A percentile compares a stretch with the other conserved stretches of the same genome.
These are phyloP conservation scores for Pachycephala philippinensis DNA, from an alignment of 2,113 vertebrate species.

Conservation along the genomic window DNA sequence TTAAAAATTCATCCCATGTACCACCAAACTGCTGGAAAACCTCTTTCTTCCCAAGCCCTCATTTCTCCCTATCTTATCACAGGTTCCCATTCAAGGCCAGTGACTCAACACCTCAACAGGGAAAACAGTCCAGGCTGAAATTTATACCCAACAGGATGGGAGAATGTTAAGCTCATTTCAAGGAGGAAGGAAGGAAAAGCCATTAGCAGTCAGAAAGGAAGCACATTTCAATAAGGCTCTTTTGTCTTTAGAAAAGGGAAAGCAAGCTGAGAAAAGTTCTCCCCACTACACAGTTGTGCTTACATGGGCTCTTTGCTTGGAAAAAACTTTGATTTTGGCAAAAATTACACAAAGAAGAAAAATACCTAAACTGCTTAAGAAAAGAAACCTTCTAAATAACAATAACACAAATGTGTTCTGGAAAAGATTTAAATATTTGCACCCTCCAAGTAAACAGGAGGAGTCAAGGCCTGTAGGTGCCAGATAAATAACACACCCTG, in stretches of 20 bases:
- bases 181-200: slow-evolving; percentile 61
- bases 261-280: slow-evolving; percentile 8
- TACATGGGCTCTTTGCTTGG: background rate
- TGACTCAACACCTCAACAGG: slow-evolving; percentile 34
- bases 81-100: slow-evolving; percentile 20
- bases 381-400: background rate
- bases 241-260: slow-evolving; percentile 57
- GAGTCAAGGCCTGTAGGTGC: background rate
- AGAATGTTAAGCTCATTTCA: slow-evolving; percentile 46
- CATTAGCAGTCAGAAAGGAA: slow-evolving; percentile 57
- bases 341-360: background rate
- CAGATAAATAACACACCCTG: background rate
- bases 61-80: background rate
- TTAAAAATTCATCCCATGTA: background rate
- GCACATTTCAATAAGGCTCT: slow-evolving; percentile 52
- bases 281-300: background rate
- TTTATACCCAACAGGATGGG: slow-evolving; percentile 43
- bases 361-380: background rate
- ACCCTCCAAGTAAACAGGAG: background rate
- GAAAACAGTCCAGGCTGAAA: slow-evolving; percentile 39
- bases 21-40: background rate
- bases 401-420: background rate
- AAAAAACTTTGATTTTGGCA: background rate
- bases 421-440: background rate
- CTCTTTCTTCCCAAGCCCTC: background rate